Evolutionary conservation across 2,113 vertebrate genomes (phyloP), one percentile per base, ranked within the genome.

Genomic region (Laticauda colubrina): DNA sequence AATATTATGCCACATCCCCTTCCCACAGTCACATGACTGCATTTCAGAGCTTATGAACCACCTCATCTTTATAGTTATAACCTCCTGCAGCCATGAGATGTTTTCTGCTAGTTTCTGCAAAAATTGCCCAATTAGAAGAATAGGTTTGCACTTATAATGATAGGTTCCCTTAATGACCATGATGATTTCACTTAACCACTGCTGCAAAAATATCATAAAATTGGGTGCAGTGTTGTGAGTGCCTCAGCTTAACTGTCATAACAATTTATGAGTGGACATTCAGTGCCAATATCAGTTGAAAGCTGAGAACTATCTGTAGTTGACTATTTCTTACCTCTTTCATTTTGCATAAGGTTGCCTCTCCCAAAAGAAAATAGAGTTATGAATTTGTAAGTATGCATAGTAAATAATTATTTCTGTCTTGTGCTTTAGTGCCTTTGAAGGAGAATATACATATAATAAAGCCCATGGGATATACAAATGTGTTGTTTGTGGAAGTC

Each of bases 401-500:
- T 81, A 43, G 18, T 81, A 81, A 81, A 43, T 81, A 43, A 90
- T 97, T 96, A 18, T 96, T 96, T 53, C 93, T 89, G 9, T 90
- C 8, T 94, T 96, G 15, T 95, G 8, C 51, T 88, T 14, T 45
- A 99, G 99, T 97, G 99, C 99, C 96, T 99, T 99, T 96, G 97
- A 98, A 86, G 99, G 99, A 95, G 98, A 98, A 96, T 98, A 98
- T 87, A 98, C 97, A 8, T 94, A 98, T 94, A 97, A 98, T 89
- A 99, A 99, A 97, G 98, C 98, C 86, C 97, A 98, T 64, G 99
- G 99, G 91, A 98, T 96, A 91, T 99, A 99, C 97, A 97, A 97
- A 21, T 99, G 99, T 97, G 98, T 99, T 69, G 99, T 99, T 94
- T 99, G 99, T 91, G 98, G 98, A 56, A 94, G 98, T 51, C 97